Base-by-base conservation (phyloP, 2,797 vertebrate genomes). In the Morus bassanus region DNA sequence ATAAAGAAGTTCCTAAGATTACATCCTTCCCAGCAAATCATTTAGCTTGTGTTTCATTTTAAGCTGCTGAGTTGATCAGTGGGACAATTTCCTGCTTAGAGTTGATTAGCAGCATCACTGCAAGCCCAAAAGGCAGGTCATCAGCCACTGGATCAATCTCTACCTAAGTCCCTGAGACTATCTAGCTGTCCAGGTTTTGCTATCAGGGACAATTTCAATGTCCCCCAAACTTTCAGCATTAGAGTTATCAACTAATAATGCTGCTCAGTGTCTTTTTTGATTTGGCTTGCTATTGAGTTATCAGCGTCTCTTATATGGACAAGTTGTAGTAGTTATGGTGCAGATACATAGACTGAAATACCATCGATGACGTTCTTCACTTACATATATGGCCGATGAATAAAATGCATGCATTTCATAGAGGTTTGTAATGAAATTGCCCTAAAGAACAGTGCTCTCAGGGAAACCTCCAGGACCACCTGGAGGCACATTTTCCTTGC, bases 361-460 rank as follows among this genome's bases (percentile, higher is more conserved):
- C 68, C 48, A 63, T 63, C 85, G 64, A 24, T 69, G 57, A 74
- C 45, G 61, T 92, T 89, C 57, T 94, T 79, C 73, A 57, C 56
- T 74, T 89, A 80, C 48, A 89, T 73, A 57, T 56, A 53, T 64
- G 48, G 53, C 74, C 30, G 9, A 84, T 88, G 48, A 93, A 93
- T 64, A 77, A 96, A 95, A 96, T 65, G 30, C 68, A 78, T 67
- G 54, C 63, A 53, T 91, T 91, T 94, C 54, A 39, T 7, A 70
- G 22, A 80, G 31, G 8, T 70, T 76, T 65, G 30, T 18, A 10
- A 30, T n/a, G 73, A 77, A 89, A 86, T 79, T 75, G 24, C 31
- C 45, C 63, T 69, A 33, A 70, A 85, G 53, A 88, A 27, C 24
- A 45, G 28, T 15, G 15, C 28, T 60, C 18, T 54, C 14, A 1